A percentile compares a stretch with the other conserved stretches of the same genome.
Conservation (phyloP, 2,113 vertebrate genomes). For the Piaya cayana region DNA sequence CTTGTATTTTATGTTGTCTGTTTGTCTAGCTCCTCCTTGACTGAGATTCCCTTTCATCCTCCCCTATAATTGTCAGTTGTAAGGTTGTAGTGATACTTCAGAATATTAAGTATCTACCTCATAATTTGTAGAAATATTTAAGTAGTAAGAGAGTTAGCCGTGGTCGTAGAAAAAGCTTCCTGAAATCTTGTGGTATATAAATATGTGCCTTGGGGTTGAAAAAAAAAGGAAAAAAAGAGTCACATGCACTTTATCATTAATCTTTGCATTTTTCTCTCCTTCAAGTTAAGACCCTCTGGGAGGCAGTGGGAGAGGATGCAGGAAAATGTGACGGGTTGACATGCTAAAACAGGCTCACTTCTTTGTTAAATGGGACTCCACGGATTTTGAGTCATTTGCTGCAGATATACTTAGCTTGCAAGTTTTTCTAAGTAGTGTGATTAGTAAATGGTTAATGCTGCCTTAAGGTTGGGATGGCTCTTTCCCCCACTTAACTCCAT, state of each 20-base stretch:
- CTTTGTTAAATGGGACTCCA: neutral
- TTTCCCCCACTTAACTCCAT: neutral
- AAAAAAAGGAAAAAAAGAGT: too few relatives aligned
- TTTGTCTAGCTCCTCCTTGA: neutral
- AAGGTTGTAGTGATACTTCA: neutral
- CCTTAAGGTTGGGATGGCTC: neutral
- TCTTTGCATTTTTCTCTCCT: neutral
- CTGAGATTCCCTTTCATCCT: neutral
- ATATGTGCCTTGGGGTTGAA: neutral
- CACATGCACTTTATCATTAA: neutral
- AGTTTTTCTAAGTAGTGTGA: slow-evolving; percentile 12
- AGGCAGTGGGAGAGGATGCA: neutral
- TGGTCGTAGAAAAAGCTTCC: neutral
- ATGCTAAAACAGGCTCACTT: neutral
- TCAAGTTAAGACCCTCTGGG: neutral
- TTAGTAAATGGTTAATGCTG: slow-evolving; percentile 45
- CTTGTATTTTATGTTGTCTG: neutral
- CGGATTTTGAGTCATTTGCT: neutral
- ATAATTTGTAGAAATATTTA: neutral
- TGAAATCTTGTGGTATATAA: neutral
- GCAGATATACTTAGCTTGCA: neutral
- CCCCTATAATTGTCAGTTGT: neutral
- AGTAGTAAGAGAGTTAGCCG: neutral
- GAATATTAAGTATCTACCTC: neutral
- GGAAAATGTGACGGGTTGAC: neutral